phyloP scores from a whole-genome alignment of 2,888 invertebrate genomes.

The Drosophila bunnanda region DNA sequence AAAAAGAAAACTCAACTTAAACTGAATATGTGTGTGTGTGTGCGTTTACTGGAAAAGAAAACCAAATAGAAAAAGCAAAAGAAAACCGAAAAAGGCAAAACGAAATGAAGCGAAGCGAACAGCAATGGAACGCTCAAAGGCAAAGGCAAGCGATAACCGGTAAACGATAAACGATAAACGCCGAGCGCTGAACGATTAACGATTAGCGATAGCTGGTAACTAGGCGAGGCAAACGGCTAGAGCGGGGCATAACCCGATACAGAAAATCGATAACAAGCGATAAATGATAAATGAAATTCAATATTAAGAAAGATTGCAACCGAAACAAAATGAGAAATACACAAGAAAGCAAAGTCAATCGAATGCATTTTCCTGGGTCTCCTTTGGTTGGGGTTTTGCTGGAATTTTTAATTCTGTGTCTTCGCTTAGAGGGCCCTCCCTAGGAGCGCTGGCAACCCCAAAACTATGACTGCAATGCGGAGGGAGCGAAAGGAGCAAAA shows the following conservation, averaged over 20 bases:
- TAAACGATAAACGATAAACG: constrained; percentile 9
- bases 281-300: constrained; percentile 59
- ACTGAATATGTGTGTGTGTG: constrained; percentile 57
- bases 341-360: constrained; percentile 38
- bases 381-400: constrained; percentile 10
- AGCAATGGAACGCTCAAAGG: constrained; percentile 26
- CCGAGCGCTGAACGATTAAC: constrained; percentile 1
- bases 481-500: constrained; percentile 9
- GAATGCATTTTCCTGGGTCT: constrained; percentile 26
- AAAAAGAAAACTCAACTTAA: constrained; percentile 37
- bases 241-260: constrained; percentile 53
- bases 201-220: constrained; percentile 42
- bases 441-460: background rate
- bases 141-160: constrained; percentile 9
- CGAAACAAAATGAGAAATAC: constrained; percentile 37
- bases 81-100: constrained; percentile 10
- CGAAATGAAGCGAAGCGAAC: constrained; percentile 19
- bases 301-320: constrained; percentile 54
- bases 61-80: constrained; percentile 3
- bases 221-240: constrained; percentile 55
- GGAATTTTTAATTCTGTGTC: constrained; percentile 33
- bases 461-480: constrained; percentile 24
- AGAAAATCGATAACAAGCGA: background rate
- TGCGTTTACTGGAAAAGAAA: constrained; percentile 49
- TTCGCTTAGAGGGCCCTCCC: background rate